Percentiles rank a stretch among this genome's conserved stretches.
These are phyloP conservation scores for Aphelenchoides besseyi DNA, from an alignment of 1,140 invertebrate genomes.

Conservation along the genomic window DNA sequence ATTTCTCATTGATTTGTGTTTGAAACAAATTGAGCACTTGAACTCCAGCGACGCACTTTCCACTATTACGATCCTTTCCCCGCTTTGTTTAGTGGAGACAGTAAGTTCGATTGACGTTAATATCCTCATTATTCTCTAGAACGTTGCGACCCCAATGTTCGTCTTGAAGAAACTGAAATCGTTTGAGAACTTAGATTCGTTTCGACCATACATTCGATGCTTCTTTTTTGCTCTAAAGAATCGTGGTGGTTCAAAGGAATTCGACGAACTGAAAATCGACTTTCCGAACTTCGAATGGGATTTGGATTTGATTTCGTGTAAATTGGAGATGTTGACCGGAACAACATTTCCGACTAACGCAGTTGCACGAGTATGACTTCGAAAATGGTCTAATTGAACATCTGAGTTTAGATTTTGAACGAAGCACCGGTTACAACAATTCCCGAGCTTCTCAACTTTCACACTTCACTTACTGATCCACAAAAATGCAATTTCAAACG, in stretches of 20 bases:
- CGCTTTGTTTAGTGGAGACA: background rate
- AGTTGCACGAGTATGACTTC: background rate
- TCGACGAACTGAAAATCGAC: background rate
- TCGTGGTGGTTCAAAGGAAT: background rate
- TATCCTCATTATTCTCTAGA: background rate
- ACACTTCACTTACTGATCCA: slow-evolving; percentile 10
- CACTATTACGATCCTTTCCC: background rate
- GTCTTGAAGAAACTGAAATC: background rate
- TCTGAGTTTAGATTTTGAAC: slow-evolving; percentile 11
- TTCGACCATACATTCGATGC: background rate
- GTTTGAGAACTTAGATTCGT: background rate
- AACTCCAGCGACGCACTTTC: background rate
- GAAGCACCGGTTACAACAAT: background rate
- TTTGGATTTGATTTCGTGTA: background rate
- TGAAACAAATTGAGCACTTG: background rate
- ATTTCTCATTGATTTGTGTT: background rate
- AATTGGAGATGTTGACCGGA: background rate
- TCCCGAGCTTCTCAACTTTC: background rate
- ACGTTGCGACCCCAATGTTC: background rate
- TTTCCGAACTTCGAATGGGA: background rate
- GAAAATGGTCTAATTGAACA: background rate
- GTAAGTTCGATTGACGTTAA: background rate
- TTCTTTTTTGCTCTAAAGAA: background rate
- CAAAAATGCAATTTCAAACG: background rate
- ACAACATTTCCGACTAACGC: background rate